phyloP scores from a whole-genome alignment of 2,113 vertebrate species.

The Nestor notabilis region DNA sequence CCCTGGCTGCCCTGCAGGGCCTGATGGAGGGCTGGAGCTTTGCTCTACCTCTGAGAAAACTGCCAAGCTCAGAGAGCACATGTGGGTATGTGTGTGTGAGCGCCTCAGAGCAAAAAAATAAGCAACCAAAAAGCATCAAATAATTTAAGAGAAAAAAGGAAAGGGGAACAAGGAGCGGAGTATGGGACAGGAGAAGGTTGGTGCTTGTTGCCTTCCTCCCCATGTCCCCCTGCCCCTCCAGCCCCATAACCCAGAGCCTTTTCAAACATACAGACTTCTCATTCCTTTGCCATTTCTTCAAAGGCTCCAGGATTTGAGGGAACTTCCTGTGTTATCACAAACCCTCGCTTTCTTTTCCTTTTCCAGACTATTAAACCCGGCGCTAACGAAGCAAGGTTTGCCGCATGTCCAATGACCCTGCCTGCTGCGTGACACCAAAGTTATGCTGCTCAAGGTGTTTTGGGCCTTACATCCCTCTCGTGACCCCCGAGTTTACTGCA shows the following conservation, averaged over 20 bases:
- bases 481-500: background rate
- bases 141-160: background rate
- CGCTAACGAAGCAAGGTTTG: background rate
- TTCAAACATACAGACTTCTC: constrained; percentile 37
- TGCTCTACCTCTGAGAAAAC: background rate
- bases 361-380: background rate
- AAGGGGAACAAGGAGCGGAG: background rate
- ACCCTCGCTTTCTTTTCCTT: constrained; percentile 34
- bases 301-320: constrained; percentile 30
- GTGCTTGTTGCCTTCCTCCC: background rate
- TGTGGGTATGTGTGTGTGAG: no score
- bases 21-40: fast-evolving
- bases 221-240: background rate
- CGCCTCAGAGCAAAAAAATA: background rate
- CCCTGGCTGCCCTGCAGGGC: fast-evolving
- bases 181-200: background rate
- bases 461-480: background rate
- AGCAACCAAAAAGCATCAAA: background rate
- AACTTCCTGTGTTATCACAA: constrained; percentile 49
- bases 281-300: constrained; percentile 65
- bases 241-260: background rate
- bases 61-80: background rate
- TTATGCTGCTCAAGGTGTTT: background rate
- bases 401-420: background rate
- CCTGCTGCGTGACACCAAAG: background rate